These are phyloP conservation scores for Emydura subglobosa DNA, from an alignment of 2,113 vertebrate species.

Conservation along the genomic window DNA sequence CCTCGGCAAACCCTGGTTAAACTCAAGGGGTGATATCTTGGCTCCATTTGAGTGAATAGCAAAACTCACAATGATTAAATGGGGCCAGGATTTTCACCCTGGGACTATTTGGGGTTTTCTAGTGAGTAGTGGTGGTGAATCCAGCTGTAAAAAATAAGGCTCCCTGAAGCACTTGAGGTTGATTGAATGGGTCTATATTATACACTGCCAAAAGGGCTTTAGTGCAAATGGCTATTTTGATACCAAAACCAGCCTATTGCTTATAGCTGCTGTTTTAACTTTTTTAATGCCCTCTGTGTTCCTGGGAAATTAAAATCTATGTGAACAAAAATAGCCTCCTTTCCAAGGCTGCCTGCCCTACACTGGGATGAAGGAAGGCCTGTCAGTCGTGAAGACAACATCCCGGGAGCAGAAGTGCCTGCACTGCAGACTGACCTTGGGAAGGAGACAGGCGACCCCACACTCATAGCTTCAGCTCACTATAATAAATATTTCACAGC, in stretches of 20 bases:
- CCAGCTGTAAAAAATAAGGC: neutral
- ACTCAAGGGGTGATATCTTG: fast-evolving
- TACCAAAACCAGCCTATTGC: neutral
- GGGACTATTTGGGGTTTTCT: neutral
- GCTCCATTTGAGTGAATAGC: neutral
- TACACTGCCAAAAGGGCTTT: neutral
- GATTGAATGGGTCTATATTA: conserved; percentile 21
- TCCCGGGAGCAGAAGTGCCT: conserved; percentile 27
- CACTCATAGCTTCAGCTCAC: conserved; percentile 8
- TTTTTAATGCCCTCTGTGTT: neutral
- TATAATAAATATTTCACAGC: conserved; percentile 72
- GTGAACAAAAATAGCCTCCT: conserved; percentile 1
- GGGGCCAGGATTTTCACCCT: neutral
- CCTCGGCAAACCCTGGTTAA: neutral
- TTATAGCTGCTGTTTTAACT: neutral
- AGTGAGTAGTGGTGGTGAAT: neutral
- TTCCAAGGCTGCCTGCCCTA: neutral
- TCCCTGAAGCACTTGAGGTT: neutral
- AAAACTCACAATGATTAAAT: neutral
- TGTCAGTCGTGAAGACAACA: neutral
- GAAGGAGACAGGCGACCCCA: conserved; percentile 51
- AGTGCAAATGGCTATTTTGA: neutral
- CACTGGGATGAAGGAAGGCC: neutral
- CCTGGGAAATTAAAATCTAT: neutral
- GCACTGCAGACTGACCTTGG: conserved; percentile 42